Evolutionary conservation across 2,888 invertebrate species (phyloP), one percentile per base, ranked within the genome.

Genomic region (Prosapia bicincta): DNA sequence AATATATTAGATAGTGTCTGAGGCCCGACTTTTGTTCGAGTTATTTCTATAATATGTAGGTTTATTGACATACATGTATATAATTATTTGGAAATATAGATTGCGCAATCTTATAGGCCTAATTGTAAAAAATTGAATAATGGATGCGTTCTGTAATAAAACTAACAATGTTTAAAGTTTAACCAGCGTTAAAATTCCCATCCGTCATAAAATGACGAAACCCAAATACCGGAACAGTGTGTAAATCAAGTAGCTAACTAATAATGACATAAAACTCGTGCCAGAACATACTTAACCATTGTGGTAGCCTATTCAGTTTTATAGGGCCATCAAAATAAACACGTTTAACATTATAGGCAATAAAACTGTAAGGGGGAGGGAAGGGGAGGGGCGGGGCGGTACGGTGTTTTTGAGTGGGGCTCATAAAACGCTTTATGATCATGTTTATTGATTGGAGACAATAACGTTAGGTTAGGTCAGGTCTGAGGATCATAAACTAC

Each of bases 401-500:
- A 32, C 68, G 73, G 67, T 73, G 73, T 73, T 73, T 73, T 73
- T 69, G 71, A 67, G 67, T 68, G 71, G 43, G 43, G 75, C 32
- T 43, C 43, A 71, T 73, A 73, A 76, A 76, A 73, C 73, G 71
- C 32, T 76, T 76, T 76, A 76, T 65, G 76, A 66, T 54, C 66
- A 68, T 76, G 76, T 76, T 76, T 73, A 76, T 76, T 69, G 76
- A 76, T 76, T 69, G 65, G 69, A 70, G 75, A 71, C 75, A 75
- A 72, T 66, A 76, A 71, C 69, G 71, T 69, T 76, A 43, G 70
- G 71, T 69, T 70, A 54, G 73, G 73, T 68, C 73, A 69, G 73
- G 73, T 3, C 13, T 32, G 26, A 43, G 68, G 71, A 13, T 67
- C 67, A 67, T 26, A 26, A 67, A 26, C 67, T 26, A 26, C 67